phyloP scores from a whole-genome alignment of 2,797 vertebrate genomes.

The Cyclopterus lumpus region DNA sequence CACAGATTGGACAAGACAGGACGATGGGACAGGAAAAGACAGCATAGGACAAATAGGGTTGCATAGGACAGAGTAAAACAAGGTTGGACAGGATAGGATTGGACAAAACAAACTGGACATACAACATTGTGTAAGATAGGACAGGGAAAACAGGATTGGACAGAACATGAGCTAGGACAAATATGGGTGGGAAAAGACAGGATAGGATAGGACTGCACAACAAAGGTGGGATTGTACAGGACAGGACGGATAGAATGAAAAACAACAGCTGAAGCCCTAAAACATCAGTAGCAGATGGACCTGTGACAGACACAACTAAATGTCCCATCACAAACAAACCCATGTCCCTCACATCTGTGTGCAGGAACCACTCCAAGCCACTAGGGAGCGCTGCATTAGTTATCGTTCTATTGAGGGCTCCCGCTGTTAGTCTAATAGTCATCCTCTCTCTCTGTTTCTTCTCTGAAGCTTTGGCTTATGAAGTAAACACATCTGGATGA shows the following conservation, averaged over 20 bases:
- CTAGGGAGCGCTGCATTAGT: conserved; percentile 64
- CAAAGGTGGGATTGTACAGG: neutral
- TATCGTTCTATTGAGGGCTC: conserved; percentile 20
- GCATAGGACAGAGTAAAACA: neutral
- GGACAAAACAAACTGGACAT: neutral
- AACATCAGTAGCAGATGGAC: conserved; percentile 17
- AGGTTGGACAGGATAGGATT: neutral
- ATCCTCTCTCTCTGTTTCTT: conserved; percentile 17
- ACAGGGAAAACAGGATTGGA: neutral
- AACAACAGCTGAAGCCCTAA: conserved; percentile 14
- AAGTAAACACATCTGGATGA: conserved; percentile 65
- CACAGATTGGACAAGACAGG: too few relatives aligned
- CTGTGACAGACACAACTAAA: conserved; percentile 32
- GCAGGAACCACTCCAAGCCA: conserved; percentile 53
- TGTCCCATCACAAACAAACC: conserved; percentile 23
- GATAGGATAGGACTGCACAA: neutral
- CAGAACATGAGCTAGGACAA: neutral
- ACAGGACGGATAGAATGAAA: neutral
- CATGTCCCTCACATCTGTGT: conserved; percentile 27
- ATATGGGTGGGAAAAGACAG: too few relatives aligned
- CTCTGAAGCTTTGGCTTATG: neutral
- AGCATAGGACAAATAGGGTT: neutral
- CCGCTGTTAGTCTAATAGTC: conserved; percentile 51
- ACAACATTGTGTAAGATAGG: neutral
- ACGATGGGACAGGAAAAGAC: too few relatives aligned